A percentile compares a stretch with the other conserved stretches of the same genome.
These are phyloP conservation scores for Eupristina koningsbergeri DNA, from an alignment of 1,140 invertebrate species.

Conservation along the genomic window DNA sequence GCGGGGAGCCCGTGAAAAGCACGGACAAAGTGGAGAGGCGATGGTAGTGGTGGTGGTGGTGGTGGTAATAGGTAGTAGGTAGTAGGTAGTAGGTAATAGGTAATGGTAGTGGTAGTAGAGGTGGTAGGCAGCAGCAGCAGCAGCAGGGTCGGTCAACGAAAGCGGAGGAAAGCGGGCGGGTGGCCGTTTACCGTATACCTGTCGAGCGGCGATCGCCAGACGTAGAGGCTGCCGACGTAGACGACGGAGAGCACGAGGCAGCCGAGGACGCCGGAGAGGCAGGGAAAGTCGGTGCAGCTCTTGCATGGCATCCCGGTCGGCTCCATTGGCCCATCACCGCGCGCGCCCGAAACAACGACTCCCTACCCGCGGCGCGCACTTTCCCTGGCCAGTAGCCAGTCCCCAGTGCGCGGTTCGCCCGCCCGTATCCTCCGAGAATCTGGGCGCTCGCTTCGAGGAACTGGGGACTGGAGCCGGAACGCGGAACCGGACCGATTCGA, in stretches of 20 bases:
- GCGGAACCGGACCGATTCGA: not conserved
- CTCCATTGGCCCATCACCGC: conserved; percentile 68
- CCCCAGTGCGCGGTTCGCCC: not conserved
- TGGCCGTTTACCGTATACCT: conserved; percentile 79
- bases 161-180: not conserved
- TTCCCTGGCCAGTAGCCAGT: not conserved
- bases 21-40: too few relatives aligned
- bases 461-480: too few relatives aligned
- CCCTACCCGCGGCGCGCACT: not conserved
- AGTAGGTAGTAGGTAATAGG: too few relatives aligned
- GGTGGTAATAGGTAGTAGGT: too few relatives aligned
- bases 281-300: conserved; percentile 60
- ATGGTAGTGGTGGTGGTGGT: too few relatives aligned
- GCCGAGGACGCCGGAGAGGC: conserved; percentile 72
- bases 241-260: conserved; percentile 82
- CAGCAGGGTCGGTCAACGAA: not conserved
- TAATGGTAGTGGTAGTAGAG: too few relatives aligned
- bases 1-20: too few relatives aligned
- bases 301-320: conserved; percentile 53
- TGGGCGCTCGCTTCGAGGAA: not conserved
- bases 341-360: not conserved
- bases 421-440: not conserved
- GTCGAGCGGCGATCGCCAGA: conserved; percentile 83
- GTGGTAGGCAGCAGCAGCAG: too few relatives aligned
- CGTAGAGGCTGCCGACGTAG: conserved; percentile 88